phyloP scores from a whole-genome alignment of 2,888 invertebrate genomes.

The Acrobasis consociella region DNA sequence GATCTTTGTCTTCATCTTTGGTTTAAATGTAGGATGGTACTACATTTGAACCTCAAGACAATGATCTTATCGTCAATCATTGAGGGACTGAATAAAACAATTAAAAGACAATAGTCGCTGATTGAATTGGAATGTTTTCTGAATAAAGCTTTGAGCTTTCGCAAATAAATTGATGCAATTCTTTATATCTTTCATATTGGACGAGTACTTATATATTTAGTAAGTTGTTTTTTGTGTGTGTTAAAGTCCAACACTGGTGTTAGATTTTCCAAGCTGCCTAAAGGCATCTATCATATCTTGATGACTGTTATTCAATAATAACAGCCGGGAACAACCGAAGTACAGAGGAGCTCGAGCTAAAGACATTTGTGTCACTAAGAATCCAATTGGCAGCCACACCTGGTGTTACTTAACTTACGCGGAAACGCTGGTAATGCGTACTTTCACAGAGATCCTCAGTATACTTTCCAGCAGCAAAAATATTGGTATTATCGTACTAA shows the following conservation, averaged over 20 bases:
- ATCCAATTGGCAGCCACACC: no score
- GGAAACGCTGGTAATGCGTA: no score
- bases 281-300: no score
- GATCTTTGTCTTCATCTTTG: not conserved
- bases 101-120: slow-evolving; percentile 20
- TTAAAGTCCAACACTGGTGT: not conserved
- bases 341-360: no score
- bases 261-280: not conserved
- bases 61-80: slow-evolving; percentile 19
- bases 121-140: slow-evolving; percentile 13
- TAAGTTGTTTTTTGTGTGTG: no score
- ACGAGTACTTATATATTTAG: not conserved
- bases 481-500: no score
- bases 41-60: not conserved
- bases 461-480: no score
- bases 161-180: slow-evolving; percentile 16
- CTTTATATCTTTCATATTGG: not conserved
- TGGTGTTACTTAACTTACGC: no score
- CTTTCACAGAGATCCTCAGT: no score
- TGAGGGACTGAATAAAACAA: slow-evolving; percentile 6
- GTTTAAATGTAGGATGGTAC: not conserved
- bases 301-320: no score
- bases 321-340: no score
- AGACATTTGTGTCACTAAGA: no score
- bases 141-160: slow-evolving; percentile 5